Percentiles rank a stretch among this genome's conserved stretches.
These are phyloP conservation scores for Leucozona laternaria DNA, from an alignment of 2,888 invertebrate genomes.

Conservation along the genomic window DNA sequence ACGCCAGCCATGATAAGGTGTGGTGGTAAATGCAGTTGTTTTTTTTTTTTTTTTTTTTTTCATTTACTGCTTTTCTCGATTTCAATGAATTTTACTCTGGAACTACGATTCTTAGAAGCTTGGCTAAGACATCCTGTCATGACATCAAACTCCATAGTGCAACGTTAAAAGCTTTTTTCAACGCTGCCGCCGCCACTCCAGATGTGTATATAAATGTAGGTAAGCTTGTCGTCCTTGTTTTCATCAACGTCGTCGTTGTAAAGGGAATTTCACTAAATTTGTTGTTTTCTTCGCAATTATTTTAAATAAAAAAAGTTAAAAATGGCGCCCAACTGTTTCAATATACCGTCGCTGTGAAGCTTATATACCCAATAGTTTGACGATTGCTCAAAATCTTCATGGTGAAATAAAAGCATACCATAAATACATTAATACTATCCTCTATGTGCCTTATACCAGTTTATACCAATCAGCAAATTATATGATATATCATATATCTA, in stretches of 20 bases:
- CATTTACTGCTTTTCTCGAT: conserved; percentile 51
- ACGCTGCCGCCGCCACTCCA: conserved; percentile 9
- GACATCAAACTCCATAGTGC: conserved; percentile 69
- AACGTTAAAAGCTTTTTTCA: conserved; percentile 70
- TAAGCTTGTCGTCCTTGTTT: conserved; percentile 54
- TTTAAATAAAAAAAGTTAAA: too few relatives aligned
- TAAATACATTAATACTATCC: too few relatives aligned
- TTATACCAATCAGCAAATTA: too few relatives aligned
- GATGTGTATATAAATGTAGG: conserved; percentile 41
- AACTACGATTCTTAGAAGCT: conserved; percentile 57
- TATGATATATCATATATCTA: too few relatives aligned
- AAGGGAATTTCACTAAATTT: conserved; percentile 9
- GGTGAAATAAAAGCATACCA: too few relatives aligned
- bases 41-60: background rate
- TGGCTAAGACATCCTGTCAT: conserved; percentile 74
- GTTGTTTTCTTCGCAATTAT: background rate
- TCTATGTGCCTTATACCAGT: too few relatives aligned
- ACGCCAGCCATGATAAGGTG: background rate
- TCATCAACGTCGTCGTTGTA: conserved; percentile 39
- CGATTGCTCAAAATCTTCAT: background rate
- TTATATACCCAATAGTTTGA: background rate
- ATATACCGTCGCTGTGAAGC: too few relatives aligned
- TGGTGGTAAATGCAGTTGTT: conserved; percentile 58
- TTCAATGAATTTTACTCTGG: conserved; percentile 65
- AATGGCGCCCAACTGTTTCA: background rate